Evolutionary conservation across 2,113 vertebrate genomes (phyloP).

Genomic region (Egretta garzetta): DNA sequence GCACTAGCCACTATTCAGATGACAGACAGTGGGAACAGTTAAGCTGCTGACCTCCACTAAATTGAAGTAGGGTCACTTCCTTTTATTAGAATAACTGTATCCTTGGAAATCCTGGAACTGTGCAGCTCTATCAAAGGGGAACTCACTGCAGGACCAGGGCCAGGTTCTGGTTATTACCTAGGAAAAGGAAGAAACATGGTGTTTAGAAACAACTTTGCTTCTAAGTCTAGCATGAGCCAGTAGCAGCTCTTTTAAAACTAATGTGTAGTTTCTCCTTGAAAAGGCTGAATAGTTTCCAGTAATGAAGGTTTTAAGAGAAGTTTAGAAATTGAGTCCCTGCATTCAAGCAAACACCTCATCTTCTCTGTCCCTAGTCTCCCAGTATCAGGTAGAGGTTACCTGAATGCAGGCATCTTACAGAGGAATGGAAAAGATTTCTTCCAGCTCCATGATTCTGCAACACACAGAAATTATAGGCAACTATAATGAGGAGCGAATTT

Average conservation of each 20-base stretch:
- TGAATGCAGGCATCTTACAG: not conserved
- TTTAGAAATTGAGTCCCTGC: not conserved
- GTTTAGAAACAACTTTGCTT: not conserved
- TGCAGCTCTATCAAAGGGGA: not conserved
- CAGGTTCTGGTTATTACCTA: not conserved
- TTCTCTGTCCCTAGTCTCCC: not conserved
- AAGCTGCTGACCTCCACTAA: not conserved
- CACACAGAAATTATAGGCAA: not conserved
- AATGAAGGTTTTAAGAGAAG: not conserved
- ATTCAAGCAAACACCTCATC: not conserved
- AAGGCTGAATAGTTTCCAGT: not conserved
- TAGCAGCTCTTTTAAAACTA: not conserved
- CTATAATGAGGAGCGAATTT: not conserved
- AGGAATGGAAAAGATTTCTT: not conserved
- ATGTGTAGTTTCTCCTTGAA: not conserved
- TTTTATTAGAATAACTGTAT: not conserved
- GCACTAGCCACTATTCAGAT: not conserved
- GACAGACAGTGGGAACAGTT: not conserved
- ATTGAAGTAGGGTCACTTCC: not conserved
- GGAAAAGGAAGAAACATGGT: not conserved
- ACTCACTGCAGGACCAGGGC: not conserved
- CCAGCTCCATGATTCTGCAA: not conserved
- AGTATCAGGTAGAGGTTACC: not conserved
- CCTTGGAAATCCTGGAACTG: not conserved
- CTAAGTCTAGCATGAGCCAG: not conserved